phyloP scores from a whole-genome alignment of 2,888 invertebrate species.

The Andrena hattorfiana region DNA sequence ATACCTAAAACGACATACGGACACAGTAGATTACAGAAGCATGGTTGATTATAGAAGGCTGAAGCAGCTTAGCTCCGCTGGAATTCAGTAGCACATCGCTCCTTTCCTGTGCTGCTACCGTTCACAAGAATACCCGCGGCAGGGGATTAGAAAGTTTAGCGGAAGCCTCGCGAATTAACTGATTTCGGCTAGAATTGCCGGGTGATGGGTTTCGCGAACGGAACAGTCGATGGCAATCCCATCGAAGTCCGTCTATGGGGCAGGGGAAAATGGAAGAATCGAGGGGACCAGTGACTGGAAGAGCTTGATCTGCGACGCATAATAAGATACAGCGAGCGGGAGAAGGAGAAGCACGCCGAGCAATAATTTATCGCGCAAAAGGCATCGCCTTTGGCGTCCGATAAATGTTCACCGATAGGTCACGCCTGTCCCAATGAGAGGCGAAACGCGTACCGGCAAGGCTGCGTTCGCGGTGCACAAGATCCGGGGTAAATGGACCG shows the following conservation, averaged over 20 bases:
- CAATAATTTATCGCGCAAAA: conserved; percentile 75
- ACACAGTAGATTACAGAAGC: too few species aligned
- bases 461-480: conserved; percentile 44
- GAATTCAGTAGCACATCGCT: too few species aligned
- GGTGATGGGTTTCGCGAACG: conserved; percentile 2
- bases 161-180: neutral
- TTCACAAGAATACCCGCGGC: neutral
- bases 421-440: conserved; percentile 72
- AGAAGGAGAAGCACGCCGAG: conserved; percentile 50
- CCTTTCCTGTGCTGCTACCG: too few species aligned
- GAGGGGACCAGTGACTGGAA: conserved; percentile 22
- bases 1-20: too few species aligned
- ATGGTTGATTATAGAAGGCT: too few species aligned
- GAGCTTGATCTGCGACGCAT: conserved; percentile 52
- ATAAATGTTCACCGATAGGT: conserved; percentile 71
- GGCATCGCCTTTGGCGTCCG: conserved; percentile 72
- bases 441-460: conserved; percentile 51
- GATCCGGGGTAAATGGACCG: conserved; percentile 19
- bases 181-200: neutral
- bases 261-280: neutral
- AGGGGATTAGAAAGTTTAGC: neutral
- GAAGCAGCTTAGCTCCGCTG: too few species aligned
- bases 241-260: neutral
- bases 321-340: conserved; percentile 70
- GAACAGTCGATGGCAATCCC: neutral